Base-by-base conservation (phyloP, 1,140 invertebrate species). In the Zophobas atratus region DNA sequence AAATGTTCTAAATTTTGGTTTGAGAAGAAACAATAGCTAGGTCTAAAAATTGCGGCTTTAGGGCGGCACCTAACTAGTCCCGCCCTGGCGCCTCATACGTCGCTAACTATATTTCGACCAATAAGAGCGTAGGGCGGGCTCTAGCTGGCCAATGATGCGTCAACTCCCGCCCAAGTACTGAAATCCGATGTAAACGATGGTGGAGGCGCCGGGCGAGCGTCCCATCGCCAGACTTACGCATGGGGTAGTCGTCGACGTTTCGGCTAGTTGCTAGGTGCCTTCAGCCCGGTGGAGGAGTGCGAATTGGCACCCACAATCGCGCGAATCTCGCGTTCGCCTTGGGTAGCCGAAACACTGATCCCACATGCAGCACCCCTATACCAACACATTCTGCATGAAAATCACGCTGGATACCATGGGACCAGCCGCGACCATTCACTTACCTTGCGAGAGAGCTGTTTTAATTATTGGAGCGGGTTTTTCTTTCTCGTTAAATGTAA, bases 221-320 rank as follows among this genome's bases (percentile, higher is more conserved):
- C 6, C 63, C 48, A 38, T 41, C 56, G 38, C 75, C 53, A 43
- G 76, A 79, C 79, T 82, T 82, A 81, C 81, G 80, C 57, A 57
- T 70, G 72, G 39, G 38, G 6, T 35, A 36, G 72, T 46, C 39
- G 72, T n/a, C 3, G 51, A 46, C 49, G 79, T 75, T 46, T 80
- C 76, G 6, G 5, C 74, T 73, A 76, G 80, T 57, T 83, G 81
- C 88, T 90, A 86, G 83, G 85, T 84, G 83, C 83, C 80, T 83
- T 94, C 93, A 80, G 91, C 94, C 83, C 94, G 93, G 88, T 95
- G 94, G 83, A 95, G 91, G 84, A 95, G 90, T 84, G 94, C 94
- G 87, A 95, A 95, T 87, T 95, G 94, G 90, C 94, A 95, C 88
- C 94, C 94, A 87, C 94, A 95, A 86, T 95, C 94, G 84, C 94